A percentile compares a stretch with the other conserved stretches of the same genome.
These are phyloP conservation scores for Phylloscopus collybita DNA, from an alignment of 2,797 vertebrate genomes.

Conservation along the genomic window DNA sequence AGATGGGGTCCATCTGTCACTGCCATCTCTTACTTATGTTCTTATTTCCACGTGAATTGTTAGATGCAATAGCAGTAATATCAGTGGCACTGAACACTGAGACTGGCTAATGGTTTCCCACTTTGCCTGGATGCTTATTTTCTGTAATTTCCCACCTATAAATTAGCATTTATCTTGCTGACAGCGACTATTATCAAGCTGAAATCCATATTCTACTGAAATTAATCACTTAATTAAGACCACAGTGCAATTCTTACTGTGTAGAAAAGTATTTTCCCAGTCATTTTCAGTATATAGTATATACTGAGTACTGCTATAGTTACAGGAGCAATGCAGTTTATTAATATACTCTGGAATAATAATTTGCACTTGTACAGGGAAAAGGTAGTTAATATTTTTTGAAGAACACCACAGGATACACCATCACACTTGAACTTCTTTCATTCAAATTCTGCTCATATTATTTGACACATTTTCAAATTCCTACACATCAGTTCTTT, in stretches of 20 bases:
- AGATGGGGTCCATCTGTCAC: background rate
- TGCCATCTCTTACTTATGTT: background rate
- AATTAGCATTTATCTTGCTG: constrained; percentile 56
- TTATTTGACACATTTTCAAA: background rate
- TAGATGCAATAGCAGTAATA: background rate
- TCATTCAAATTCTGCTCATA: background rate
- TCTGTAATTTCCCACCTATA: constrained; percentile 24
- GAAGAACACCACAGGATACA: constrained; percentile 23
- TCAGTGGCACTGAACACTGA: background rate
- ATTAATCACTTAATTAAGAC: constrained; percentile 62
- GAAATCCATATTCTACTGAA: constrained; percentile 57
- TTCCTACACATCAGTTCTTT: background rate
- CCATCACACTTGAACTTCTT: background rate
- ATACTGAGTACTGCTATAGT: background rate
- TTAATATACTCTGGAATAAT: constrained; percentile 33
- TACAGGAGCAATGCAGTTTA: constrained; percentile 3
- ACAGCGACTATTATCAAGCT: constrained; percentile 40
- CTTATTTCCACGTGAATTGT: background rate
- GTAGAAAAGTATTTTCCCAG: constrained; percentile 19
- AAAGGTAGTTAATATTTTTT: constrained; percentile 35
- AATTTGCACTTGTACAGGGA: constrained; percentile 14
- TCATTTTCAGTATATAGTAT: constrained; percentile 10
- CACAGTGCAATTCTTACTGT: background rate
- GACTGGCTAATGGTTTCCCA: background rate
- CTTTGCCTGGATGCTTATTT: constrained; percentile 46